These are phyloP conservation scores for Orestias chungarensis DNA, from an alignment of 2,797 vertebrate genomes.

Conservation along the genomic window DNA sequence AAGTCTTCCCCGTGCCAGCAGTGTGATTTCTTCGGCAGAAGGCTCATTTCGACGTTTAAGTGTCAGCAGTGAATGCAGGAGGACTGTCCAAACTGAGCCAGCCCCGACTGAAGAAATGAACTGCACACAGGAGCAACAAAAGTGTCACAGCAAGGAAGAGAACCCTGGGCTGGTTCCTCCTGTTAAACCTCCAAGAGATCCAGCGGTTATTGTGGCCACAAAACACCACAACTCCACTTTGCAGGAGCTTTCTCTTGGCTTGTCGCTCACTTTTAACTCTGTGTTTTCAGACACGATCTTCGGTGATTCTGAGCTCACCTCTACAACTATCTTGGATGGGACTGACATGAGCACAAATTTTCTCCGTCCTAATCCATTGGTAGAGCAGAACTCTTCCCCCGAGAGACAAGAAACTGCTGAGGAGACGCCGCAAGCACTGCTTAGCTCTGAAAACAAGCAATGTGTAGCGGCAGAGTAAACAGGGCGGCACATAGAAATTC, in stretches of 20 bases:
- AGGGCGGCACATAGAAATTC: conserved; percentile 22
- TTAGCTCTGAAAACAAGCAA: conserved; percentile 22
- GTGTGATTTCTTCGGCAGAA: conserved; percentile 92
- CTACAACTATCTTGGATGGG: conserved; percentile 21
- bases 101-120: conserved; percentile 63
- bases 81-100: conserved; percentile 77
- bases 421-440: conserved; percentile 20
- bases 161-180: conserved; percentile 59
- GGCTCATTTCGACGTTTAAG: conserved; percentile 89
- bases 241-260: conserved; percentile 69
- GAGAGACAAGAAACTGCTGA: conserved; percentile 29
- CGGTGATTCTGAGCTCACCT: conserved; percentile 66
- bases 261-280: conserved; percentile 71
- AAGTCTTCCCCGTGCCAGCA: conserved; percentile 90
- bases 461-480: conserved; percentile 15
- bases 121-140: conserved; percentile 56
- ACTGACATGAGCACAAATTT: conserved; percentile 68
- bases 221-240: conserved; percentile 48
- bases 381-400: conserved; percentile 78
- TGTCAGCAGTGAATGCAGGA: conserved; percentile 87
- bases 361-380: conserved; percentile 79
- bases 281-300: conserved; percentile 78
- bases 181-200: conserved; percentile 73
- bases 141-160: conserved; percentile 78
- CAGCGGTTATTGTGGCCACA: conserved; percentile 25